Evolutionary conservation across 2,797 vertebrate species (phyloP).

Genomic region (Girardinus metallicus): DNA sequence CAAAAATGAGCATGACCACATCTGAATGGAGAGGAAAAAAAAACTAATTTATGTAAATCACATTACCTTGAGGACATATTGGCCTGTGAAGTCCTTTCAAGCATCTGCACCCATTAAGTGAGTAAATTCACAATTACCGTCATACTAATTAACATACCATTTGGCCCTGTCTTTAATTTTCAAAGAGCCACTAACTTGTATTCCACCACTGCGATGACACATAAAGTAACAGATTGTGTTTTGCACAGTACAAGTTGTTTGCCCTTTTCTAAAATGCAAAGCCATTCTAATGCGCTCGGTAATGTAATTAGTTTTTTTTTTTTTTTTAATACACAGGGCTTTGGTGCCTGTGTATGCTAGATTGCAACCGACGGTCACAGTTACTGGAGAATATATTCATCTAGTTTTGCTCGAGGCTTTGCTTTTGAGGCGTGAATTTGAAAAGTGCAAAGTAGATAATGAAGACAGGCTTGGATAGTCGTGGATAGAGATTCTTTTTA

Average conservation of each 20-base stretch:
- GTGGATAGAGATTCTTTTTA: constrained; percentile 23
- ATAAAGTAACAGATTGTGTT: constrained; percentile 51
- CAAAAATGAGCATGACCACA: constrained; percentile 18
- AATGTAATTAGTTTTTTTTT: constrained; percentile 55
- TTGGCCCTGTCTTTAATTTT: constrained; percentile 61
- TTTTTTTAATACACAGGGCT: constrained; percentile 21
- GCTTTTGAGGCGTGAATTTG: constrained; percentile 37
- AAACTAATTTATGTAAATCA: constrained; percentile 59
- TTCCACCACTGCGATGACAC: constrained; percentile 43
- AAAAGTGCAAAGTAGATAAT: constrained; percentile 39
- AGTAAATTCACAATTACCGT: constrained; percentile 76
- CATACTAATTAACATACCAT: constrained; percentile 70
- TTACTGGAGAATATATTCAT: constrained; percentile 54
- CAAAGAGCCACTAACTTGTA: constrained; percentile 43
- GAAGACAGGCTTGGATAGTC: constrained; percentile 37
- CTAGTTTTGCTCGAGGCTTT: constrained; percentile 40
- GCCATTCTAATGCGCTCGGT: constrained; percentile 66
- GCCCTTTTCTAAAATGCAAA: constrained; percentile 68
- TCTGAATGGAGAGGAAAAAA: constrained; percentile 25
- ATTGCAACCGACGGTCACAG: constrained; percentile 62
- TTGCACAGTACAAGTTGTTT: constrained; percentile 58
- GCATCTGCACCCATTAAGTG: constrained; percentile 75
- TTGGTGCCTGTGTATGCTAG: constrained; percentile 45
- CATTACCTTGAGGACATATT: constrained; percentile 62
- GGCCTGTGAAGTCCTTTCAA: constrained; percentile 69